Evolutionary conservation across 2,113 vertebrate genomes (phyloP), one percentile per base, ranked within the genome.

Genomic region (Pterocles gutturalis): DNA sequence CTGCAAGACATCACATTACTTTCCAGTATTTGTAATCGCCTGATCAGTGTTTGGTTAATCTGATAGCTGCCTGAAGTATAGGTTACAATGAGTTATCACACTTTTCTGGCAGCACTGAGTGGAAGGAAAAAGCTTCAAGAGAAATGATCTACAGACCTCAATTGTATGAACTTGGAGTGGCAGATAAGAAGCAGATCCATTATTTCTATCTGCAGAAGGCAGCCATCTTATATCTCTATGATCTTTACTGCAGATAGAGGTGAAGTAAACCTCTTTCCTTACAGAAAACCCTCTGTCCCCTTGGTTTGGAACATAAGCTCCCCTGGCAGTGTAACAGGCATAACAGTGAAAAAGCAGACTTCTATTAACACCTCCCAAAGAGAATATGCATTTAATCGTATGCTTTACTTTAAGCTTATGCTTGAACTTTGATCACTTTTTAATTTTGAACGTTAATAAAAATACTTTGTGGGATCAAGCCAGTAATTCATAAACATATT

Each of bases 401-500:
- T 24, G 15, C 64, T 90, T 85, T 4, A 54, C 90, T 94, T 89
- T 91, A 89, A 90, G 16, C 34, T 75, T 45, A 33, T 67, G 34
- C 33, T 93, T 87, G 45, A 95, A 90, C 64, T 87, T 83, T 1
- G 5, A 45, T 57, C 11, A 51, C 55, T 90, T 93, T 86, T 90
- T 84, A 92, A 91, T 93, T 93, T 64, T 90, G 57, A 15, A 55
- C 71, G 76, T 45, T 93, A 93, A 89, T 93, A 96, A 97, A 95
- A 95, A 84, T 69, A n/a, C 20, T 96, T 92, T 89, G 75, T 88
- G 86, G 87, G 80, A 90, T 80, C 7, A 29, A 60, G 45, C 26
- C 49, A 89, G 53, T 94, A 90, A 78, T 76, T 90, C 25, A 7
- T 75, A 89, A 75, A 25, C 4, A 10, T 54, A 93, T 87, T 89